Evolutionary conservation across 1,140 invertebrate species (phyloP).

Genomic region (Bombyx mandarina): DNA sequence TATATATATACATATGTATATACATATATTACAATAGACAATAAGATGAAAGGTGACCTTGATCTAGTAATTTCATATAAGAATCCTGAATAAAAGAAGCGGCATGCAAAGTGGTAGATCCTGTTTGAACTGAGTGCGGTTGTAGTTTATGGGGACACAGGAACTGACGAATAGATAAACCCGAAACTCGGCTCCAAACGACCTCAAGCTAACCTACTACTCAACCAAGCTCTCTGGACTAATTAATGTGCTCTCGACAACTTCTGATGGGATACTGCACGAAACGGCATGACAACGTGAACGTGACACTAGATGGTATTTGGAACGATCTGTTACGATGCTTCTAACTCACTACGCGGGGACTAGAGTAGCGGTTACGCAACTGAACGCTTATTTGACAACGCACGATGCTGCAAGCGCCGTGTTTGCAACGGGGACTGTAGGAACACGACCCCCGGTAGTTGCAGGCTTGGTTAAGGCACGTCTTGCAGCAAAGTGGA

Average conservation of each 20-base stretch:
- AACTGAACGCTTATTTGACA: conserved; percentile 56
- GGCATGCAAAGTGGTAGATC: conserved; percentile 64
- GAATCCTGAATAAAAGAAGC: conserved; percentile 55
- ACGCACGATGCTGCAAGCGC: conserved; percentile 56
- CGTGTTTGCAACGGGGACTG: too few species aligned
- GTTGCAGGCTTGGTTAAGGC: background rate
- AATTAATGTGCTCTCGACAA: conserved; percentile 56
- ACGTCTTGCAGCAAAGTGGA: conserved; percentile 56
- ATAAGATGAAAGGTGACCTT: conserved; percentile 29
- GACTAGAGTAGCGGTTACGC: conserved; percentile 64
- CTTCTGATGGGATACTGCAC: conserved; percentile 50
- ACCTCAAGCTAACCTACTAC: conserved; percentile 59
- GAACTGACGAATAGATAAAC: conserved; percentile 49
- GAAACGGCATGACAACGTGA: conserved; percentile 45
- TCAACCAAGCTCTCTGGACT: conserved; percentile 59
- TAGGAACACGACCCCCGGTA: conserved; percentile 1
- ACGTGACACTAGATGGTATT: conserved; percentile 59
- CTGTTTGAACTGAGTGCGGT: conserved; percentile 53
- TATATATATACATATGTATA: background rate
- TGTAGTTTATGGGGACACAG: conserved; percentile 54
- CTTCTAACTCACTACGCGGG: conserved; percentile 59
- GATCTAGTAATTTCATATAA: conserved; percentile 22
- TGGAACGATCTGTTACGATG: conserved; percentile 60
- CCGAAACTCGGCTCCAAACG: conserved; percentile 49
- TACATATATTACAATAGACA: conserved; percentile 3